Evolutionary conservation across 2,797 vertebrate genomes (phyloP).

Genomic region (Telmatherina bonti): DNA sequence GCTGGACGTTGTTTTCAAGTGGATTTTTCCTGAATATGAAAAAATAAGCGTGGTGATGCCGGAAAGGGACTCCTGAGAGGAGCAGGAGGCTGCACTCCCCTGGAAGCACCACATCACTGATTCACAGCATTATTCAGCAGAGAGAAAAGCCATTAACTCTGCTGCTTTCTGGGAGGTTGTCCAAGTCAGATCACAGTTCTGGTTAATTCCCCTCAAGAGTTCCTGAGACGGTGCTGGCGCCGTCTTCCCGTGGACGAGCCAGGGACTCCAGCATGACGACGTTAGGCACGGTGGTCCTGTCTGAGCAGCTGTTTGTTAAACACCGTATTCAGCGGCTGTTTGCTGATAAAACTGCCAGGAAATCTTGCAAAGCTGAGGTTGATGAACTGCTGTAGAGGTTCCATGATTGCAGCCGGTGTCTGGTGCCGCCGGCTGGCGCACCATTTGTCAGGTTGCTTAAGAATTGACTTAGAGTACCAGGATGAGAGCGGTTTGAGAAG

Average conservation of each 20-base stretch:
- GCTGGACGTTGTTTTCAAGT: constrained; percentile 27
- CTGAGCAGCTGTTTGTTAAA: constrained; percentile 76
- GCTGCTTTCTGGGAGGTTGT: constrained; percentile 77
- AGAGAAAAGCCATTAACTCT: constrained; percentile 81
- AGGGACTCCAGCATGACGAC: constrained; percentile 69
- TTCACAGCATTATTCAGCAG: constrained; percentile 83
- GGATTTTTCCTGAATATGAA: constrained; percentile 61
- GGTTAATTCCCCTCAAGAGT: constrained; percentile 79
- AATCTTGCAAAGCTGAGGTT: constrained; percentile 32
- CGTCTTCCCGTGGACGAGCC: constrained; percentile 59
- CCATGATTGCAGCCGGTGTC: constrained; percentile 51
- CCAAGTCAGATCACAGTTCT: constrained; percentile 80
- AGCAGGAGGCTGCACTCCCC: constrained; percentile 75
- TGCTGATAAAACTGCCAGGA: constrained; percentile 64
- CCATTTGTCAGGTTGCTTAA: constrained; percentile 29
- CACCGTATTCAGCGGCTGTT: constrained; percentile 74
- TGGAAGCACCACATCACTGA: constrained; percentile 76
- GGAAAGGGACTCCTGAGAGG: constrained; percentile 74
- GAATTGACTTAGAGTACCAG: constrained; percentile 63
- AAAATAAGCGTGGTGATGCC: no score
- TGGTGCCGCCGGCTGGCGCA: constrained; percentile 27
- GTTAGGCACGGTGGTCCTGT: constrained; percentile 74
- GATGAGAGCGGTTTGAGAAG: constrained; percentile 37
- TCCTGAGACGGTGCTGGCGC: constrained; percentile 68
- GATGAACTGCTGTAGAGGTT: constrained; percentile 45